These are phyloP conservation scores for Graphium colonna DNA, from an alignment of 2,888 invertebrate species.

Conservation along the genomic window DNA sequence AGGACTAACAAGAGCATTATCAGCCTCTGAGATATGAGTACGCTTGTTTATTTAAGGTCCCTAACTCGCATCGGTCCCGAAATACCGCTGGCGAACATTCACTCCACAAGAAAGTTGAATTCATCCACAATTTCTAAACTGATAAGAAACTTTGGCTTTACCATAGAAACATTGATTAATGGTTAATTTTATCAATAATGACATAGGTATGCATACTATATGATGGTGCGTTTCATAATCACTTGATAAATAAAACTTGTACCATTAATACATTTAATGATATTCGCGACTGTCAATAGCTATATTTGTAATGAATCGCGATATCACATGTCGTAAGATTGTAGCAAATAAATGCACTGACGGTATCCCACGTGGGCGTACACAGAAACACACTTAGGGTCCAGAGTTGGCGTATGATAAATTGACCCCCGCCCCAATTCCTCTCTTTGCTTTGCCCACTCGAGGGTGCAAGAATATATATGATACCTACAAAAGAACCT, in stretches of 20 bases:
- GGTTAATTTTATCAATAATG: not conserved
- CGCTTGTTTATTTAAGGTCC: no score
- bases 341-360: constrained; percentile 56
- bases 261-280: not conserved
- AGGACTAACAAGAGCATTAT: no score
- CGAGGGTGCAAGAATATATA: constrained; percentile 45
- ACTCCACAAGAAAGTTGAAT: no score
- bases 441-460: constrained; percentile 47
- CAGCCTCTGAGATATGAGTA: no score
- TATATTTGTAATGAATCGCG: not conserved
- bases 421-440: constrained; percentile 57
- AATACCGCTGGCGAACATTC: no score
- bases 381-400: constrained; percentile 71
- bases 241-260: not conserved
- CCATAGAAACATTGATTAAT: not conserved
- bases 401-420: constrained; percentile 66
- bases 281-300: not conserved
- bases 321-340: constrained; percentile 31
- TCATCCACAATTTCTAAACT: no score
- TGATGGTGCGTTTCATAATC: no score
- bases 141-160: not conserved
- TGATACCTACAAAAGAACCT: constrained; percentile 63
- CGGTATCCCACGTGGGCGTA: constrained; percentile 43
- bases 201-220: no score
- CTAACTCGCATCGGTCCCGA: no score